Conservation (phyloP, 2,888 invertebrate genomes). For the Stegana nigrithorax region DNA sequence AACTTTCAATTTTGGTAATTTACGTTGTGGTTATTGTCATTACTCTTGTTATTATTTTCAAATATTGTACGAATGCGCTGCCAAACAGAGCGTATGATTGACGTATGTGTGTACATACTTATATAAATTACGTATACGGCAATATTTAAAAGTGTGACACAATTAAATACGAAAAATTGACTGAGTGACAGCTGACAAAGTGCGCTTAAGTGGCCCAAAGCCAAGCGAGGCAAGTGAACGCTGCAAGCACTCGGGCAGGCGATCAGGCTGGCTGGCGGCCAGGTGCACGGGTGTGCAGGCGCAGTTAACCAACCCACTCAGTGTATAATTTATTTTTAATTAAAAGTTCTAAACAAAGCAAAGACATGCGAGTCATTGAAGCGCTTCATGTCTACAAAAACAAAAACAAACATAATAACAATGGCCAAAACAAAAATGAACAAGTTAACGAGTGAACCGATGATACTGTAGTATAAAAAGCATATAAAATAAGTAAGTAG, state of each 20-base stretch:
- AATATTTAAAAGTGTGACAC: background rate
- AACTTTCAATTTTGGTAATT: too few species aligned
- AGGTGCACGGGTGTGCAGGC: background rate
- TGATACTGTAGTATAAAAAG: too few species aligned
- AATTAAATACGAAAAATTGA: background rate
- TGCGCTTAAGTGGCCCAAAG: background rate
- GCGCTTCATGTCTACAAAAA: constrained; percentile 24
- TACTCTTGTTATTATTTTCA: too few species aligned
- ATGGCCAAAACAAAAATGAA: too few species aligned
- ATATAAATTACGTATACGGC: background rate
- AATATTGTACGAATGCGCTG: background rate
- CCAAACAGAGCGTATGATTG: constrained; percentile 14
- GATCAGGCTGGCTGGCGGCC: background rate
- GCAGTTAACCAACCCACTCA: constrained; percentile 36
- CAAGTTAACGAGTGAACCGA: too few species aligned
- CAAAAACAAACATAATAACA: constrained; percentile 18
- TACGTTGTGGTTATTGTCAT: too few species aligned
- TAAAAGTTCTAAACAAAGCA: constrained; percentile 53
- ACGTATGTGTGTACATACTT: background rate
- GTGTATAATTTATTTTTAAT: constrained; percentile 51
- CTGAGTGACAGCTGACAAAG: constrained; percentile 1
- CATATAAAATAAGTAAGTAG: too few species aligned
- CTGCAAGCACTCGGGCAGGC: too few species aligned
- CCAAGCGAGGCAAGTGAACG: too few species aligned
- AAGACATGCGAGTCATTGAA: constrained; percentile 60